phyloP scores from a whole-genome alignment of 2,888 invertebrate species.

The Andrena camellia region DNA sequence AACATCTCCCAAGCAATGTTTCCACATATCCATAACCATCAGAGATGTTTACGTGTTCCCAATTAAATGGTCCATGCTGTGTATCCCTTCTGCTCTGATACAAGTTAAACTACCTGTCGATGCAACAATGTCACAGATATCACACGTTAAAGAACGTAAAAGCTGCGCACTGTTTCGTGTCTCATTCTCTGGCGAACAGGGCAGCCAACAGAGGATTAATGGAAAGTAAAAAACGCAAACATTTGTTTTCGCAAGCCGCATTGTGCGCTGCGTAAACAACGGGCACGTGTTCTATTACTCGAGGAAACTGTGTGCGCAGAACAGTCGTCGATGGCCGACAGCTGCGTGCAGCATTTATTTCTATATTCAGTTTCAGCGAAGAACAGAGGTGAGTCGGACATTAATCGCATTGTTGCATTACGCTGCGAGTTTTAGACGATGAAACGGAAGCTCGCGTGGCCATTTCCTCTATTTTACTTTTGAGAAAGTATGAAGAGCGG shows the following conservation, averaged over 20 bases:
- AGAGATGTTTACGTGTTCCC: no score
- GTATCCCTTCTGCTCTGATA: no score
- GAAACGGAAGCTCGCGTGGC: neutral
- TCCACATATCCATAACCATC: no score
- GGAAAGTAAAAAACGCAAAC: neutral
- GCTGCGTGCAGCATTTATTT: constrained; percentile 5
- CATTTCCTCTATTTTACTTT: constrained; percentile 16
- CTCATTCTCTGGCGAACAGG: neutral
- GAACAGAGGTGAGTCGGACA: constrained; percentile 2
- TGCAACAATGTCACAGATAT: neutral
- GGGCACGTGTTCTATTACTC: neutral
- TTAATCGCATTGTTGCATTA: constrained; percentile 38
- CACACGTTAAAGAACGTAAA: neutral
- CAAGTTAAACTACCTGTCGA: no score
- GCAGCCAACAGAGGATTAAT: neutral
- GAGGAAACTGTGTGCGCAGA: neutral
- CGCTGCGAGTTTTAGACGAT: constrained; percentile 1
- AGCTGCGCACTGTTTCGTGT: neutral
- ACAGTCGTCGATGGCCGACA: neutral
- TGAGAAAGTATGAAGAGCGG: constrained; percentile 2
- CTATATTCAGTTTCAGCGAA: neutral
- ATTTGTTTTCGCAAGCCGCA: neutral
- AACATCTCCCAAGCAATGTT: no score
- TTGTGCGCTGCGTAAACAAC: neutral
- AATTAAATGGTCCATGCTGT: no score